phyloP scores from a whole-genome alignment of 1,140 invertebrate species.

The Drosophila pandora region DNA sequence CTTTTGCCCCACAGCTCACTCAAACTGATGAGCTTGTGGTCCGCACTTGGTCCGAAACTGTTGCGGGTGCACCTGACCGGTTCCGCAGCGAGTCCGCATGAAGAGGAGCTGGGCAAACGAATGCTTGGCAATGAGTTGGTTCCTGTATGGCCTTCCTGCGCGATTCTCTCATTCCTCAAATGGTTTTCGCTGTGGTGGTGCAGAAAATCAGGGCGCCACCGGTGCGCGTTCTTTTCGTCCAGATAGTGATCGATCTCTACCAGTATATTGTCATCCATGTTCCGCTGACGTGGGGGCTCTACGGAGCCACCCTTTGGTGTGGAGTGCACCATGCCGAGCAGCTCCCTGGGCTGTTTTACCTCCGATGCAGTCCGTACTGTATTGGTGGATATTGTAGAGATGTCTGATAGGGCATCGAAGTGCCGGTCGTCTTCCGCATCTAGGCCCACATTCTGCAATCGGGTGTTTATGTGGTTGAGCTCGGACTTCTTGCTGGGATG shows the following conservation, averaged over 20 bases:
- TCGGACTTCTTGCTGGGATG: slow-evolving; percentile 69
- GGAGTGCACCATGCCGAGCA: slow-evolving; percentile 66
- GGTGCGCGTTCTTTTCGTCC: slow-evolving; percentile 32
- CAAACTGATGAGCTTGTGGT: slow-evolving; percentile 83
- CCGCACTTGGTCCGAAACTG: background rate
- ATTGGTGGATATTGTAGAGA: slow-evolving; percentile 74
- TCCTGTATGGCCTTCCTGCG: slow-evolving; percentile 28
- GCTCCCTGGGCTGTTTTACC: slow-evolving; percentile 26
- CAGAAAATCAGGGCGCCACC: slow-evolving; percentile 35
- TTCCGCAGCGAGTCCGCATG: slow-evolving; percentile 16
- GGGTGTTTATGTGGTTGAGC: slow-evolving; percentile 72
- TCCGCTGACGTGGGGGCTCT: slow-evolving; percentile 17
- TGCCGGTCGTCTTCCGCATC: slow-evolving; percentile 33
- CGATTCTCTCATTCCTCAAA: slow-evolving; percentile 25
- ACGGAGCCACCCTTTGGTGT: slow-evolving; percentile 68
- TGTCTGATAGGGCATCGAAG: slow-evolving; percentile 60
- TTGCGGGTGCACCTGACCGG: slow-evolving; percentile 1
- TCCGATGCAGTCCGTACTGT: slow-evolving; percentile 58
- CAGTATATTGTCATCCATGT: slow-evolving; percentile 58
- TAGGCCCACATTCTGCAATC: slow-evolving; percentile 61
- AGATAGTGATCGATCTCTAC: slow-evolving; percentile 76
- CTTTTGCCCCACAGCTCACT: slow-evolving; percentile 86
- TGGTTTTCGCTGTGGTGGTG: slow-evolving; percentile 65
- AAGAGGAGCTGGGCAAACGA: slow-evolving; percentile 33
- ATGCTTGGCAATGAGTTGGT: slow-evolving; percentile 64